A percentile compares a stretch with the other conserved stretches of the same genome.
Evolutionary conservation across 1,140 invertebrate genomes (phyloP).

Genomic region (Odontomachus brunneus): DNA sequence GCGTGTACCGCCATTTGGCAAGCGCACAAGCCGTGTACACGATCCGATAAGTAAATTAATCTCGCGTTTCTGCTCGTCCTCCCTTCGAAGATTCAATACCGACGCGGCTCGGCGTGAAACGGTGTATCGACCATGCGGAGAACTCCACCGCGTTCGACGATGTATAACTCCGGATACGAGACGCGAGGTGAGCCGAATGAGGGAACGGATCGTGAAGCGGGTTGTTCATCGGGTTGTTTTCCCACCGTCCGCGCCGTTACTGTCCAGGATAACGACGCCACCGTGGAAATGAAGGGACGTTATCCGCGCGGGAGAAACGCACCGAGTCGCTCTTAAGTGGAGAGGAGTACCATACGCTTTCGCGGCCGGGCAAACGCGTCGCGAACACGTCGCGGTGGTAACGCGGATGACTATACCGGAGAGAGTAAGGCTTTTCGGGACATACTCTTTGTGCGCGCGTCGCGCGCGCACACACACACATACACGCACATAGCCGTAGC

Average conservation of each 20-base stretch:
- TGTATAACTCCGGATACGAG: background rate
- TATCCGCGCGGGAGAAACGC: too few species aligned
- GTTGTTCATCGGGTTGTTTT: too few species aligned
- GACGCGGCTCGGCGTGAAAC: conserved; percentile 33
- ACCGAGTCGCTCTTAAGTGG: too few species aligned
- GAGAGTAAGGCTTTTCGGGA: conserved; percentile 19
- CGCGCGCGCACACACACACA: background rate
- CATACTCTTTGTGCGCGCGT: conserved; percentile 20
- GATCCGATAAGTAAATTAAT: conserved; percentile 74
- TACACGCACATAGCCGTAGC: conserved; percentile 47
- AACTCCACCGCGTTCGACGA: background rate
- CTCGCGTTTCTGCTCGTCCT: conserved; percentile 62
- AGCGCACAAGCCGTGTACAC: conserved; percentile 50
- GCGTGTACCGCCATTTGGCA: conserved; percentile 55
- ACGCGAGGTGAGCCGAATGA: too few species aligned
- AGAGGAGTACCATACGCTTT: background rate
- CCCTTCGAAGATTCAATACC: conserved; percentile 69
- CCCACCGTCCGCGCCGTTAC: too few species aligned
- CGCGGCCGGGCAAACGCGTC: background rate
- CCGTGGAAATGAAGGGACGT: too few species aligned
- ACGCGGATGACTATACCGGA: background rate
- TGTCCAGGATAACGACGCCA: too few species aligned
- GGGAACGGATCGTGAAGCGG: too few species aligned
- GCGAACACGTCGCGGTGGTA: conserved; percentile 8
- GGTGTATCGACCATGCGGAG: conserved; percentile 49